phyloP scores from a whole-genome alignment of 2,113 vertebrate species.

The Myrmophylax atrothorax region DNA sequence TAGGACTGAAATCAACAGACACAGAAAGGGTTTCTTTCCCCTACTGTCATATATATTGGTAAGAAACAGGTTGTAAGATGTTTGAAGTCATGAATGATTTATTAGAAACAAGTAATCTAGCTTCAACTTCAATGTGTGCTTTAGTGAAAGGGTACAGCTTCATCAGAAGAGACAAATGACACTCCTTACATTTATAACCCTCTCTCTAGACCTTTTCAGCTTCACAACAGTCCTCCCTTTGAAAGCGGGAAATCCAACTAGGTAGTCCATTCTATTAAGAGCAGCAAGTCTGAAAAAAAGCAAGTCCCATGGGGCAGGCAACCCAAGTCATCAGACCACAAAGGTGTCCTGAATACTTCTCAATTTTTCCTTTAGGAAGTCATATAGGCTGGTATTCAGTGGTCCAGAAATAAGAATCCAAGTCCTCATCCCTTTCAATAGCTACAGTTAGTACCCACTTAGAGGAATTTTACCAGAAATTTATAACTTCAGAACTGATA shows the following conservation, averaged over 20 bases:
- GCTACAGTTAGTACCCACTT: not conserved
- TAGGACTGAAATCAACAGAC: not conserved
- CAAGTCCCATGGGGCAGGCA: not conserved
- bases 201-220: not conserved
- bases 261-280: not conserved
- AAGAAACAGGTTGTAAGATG: not conserved
- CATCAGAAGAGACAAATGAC: not conserved
- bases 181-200: not conserved
- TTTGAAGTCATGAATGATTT: not conserved
- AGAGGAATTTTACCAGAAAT: not conserved
- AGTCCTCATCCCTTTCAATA: not conserved
- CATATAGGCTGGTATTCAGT: not conserved
- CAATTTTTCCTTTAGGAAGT: not conserved
- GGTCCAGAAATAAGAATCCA: not conserved
- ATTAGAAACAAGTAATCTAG: not conserved
- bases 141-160: not conserved
- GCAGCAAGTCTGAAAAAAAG: constrained; percentile 12
- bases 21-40: not conserved
- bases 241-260: not conserved
- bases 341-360: not conserved
- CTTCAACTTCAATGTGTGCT: not conserved
- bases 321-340: not conserved
- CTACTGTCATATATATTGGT: not conserved
- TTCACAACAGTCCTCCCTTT: not conserved
- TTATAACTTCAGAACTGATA: not conserved